These are phyloP conservation scores for Phthorimaea operculella DNA, from an alignment of 1,140 invertebrate genomes.

Conservation along the genomic window DNA sequence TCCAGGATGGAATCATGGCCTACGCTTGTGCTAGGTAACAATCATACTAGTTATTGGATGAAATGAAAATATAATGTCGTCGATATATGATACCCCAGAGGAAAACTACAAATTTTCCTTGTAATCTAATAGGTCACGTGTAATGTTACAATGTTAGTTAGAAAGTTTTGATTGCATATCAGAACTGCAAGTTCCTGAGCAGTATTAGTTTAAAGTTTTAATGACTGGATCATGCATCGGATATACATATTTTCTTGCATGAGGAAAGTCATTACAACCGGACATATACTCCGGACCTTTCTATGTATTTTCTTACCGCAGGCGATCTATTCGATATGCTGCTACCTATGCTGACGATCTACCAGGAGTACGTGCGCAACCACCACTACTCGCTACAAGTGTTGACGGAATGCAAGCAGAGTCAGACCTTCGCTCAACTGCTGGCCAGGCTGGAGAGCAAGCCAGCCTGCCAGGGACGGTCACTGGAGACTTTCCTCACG, in stretches of 20 bases:
- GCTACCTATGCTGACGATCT: slow-evolving; percentile 92
- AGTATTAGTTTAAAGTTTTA: slow-evolving; percentile 15
- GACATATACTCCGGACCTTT: too few relatives aligned
- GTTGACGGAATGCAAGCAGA: slow-evolving; percentile 92
- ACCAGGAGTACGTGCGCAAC: slow-evolving; percentile 94
- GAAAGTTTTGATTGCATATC: too few relatives aligned
- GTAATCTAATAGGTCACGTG: too few relatives aligned
- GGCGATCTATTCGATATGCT: slow-evolving; percentile 95
- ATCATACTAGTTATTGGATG: too few relatives aligned
- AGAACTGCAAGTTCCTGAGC: too few relatives aligned
- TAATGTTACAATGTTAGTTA: too few relatives aligned
- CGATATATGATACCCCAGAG: too few relatives aligned
- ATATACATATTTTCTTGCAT: slow-evolving; percentile 10
- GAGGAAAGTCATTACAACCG: too few relatives aligned
- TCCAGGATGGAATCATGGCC: slow-evolving; percentile 95
- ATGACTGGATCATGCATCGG: slow-evolving; percentile 23
- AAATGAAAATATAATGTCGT: too few relatives aligned
- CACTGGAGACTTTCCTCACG: slow-evolving; percentile 90
- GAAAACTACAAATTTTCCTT: too few relatives aligned
- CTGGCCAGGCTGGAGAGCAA: slow-evolving; percentile 88
- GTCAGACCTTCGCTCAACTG: slow-evolving; percentile 82
- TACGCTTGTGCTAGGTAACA: slow-evolving; percentile 83
- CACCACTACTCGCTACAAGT: slow-evolving; percentile 96
- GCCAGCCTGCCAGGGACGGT: slow-evolving; percentile 83
- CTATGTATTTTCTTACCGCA: slow-evolving; percentile 58